Conservation (phyloP, 2,113 vertebrate species). For the Beaufortia kweichowensis region DNA sequence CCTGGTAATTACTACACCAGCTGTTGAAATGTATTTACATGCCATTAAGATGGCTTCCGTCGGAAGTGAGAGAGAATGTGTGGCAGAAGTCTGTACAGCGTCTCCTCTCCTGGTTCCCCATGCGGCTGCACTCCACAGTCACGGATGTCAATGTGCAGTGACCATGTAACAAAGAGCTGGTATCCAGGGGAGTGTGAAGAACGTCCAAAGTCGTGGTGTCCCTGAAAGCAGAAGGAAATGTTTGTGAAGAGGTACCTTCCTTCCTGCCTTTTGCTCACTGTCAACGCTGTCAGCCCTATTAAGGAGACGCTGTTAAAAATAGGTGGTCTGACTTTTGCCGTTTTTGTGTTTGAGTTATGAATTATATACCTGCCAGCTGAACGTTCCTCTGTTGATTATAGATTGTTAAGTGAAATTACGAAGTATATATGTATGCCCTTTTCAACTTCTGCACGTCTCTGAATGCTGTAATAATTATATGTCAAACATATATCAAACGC, state of each 20-base stretch:
- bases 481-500: not conserved
- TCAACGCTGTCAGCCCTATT: constrained; percentile 32
- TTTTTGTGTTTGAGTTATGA: not conserved
- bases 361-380: constrained; percentile 8
- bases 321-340: not conserved
- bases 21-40: constrained; percentile 63
- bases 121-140: constrained; percentile 3
- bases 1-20: constrained; percentile 58
- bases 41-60: constrained; percentile 51
- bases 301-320: constrained; percentile 31
- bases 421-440: not conserved
- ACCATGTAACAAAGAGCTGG: constrained; percentile 48
- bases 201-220: constrained; percentile 24
- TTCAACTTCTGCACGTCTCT: not conserved
- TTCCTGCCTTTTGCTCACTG: constrained; percentile 22
- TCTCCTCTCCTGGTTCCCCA: not conserved
- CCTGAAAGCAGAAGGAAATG: constrained; percentile 31
- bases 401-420: not conserved
- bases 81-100: constrained; percentile 56
- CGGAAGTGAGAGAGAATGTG: constrained; percentile 43
- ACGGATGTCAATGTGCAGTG: constrained; percentile 52
- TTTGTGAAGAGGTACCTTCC: constrained; percentile 16
- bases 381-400: constrained; percentile 8
- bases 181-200: constrained; percentile 33
- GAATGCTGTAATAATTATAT: constrained; percentile 21